These are phyloP conservation scores for Ophioderma brevispina DNA, from an alignment of 35 echinoderm and acorn worm species.

Conservation along the genomic window DNA sequence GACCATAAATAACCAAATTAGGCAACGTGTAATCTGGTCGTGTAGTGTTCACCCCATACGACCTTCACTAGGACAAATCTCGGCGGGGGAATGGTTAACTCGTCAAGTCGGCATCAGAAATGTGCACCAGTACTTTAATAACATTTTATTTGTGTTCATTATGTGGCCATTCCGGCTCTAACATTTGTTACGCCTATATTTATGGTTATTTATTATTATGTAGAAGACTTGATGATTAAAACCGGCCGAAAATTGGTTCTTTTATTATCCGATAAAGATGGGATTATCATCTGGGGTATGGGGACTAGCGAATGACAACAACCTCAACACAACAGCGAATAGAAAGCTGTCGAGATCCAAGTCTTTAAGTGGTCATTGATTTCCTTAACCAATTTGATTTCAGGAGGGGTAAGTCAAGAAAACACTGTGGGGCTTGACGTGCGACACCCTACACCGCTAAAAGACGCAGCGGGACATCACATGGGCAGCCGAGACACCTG, in stretches of 20 bases:
- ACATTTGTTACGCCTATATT: too few relatives aligned
- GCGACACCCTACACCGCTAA: not conserved
- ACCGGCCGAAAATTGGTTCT: too few relatives aligned
- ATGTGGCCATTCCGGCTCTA: too few relatives aligned
- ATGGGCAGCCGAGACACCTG: not conserved
- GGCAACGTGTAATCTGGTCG: not conserved
- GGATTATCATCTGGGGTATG: too few relatives aligned
- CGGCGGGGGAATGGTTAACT: constrained; percentile 1
- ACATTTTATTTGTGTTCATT: too few relatives aligned
- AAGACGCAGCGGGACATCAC: not conserved
- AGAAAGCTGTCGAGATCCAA: too few relatives aligned
- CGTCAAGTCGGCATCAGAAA: not conserved
- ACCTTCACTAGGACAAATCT: not conserved
- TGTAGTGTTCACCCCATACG: not conserved
- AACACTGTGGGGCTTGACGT: not conserved
- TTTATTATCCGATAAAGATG: too few relatives aligned
- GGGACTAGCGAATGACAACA: too few relatives aligned
- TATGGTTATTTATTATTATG: too few relatives aligned
- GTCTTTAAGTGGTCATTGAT: too few relatives aligned
- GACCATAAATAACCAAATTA: not conserved
- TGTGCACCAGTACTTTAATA: too few relatives aligned
- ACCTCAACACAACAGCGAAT: not conserved
- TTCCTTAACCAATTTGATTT: not conserved
- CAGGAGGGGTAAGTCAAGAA: not conserved
- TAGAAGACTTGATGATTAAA: too few relatives aligned